These are phyloP conservation scores for Gopherus flavomarginatus DNA, from an alignment of 2,113 vertebrate genomes.

Conservation along the genomic window DNA sequence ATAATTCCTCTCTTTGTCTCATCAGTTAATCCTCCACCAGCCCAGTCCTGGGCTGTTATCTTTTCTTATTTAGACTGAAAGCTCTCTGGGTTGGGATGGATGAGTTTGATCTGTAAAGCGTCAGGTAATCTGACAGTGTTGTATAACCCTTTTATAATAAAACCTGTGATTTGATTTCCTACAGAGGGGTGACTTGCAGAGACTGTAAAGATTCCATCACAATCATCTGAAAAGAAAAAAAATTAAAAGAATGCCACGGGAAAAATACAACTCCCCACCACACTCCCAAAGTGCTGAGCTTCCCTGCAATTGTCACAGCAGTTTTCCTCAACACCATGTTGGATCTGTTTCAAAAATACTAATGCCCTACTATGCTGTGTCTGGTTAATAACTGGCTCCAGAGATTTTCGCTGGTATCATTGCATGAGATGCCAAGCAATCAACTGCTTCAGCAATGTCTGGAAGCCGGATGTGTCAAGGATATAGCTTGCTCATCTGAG, in stretches of 20 bases:
- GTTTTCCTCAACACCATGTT: slow-evolving; percentile 39
- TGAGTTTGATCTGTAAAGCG: not conserved
- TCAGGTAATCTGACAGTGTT: not conserved
- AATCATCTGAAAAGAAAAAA: not conserved
- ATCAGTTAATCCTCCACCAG: not conserved
- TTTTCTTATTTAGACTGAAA: not conserved
- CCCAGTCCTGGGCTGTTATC: not conserved
- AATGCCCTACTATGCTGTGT: slow-evolving; percentile 15
- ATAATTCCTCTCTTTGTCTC: not conserved
- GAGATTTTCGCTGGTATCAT: slow-evolving; percentile 45
- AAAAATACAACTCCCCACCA: not conserved
- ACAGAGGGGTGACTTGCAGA: not conserved
- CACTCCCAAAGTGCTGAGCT: not conserved
- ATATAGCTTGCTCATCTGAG: slow-evolving; percentile 26
- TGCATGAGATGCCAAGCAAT: slow-evolving; percentile 41
- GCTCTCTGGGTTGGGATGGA: not conserved
- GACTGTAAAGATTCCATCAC: not conserved
- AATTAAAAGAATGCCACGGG: not conserved
- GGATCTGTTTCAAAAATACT: slow-evolving; percentile 37
- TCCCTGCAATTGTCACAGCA: slow-evolving; percentile 29
- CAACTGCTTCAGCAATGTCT: slow-evolving; percentile 33
- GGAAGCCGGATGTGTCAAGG: slow-evolving; percentile 1
- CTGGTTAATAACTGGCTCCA: slow-evolving; percentile 58
- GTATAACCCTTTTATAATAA: not conserved
- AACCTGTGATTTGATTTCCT: not conserved